A percentile compares a stretch with the other conserved stretches of the same genome.
These are phyloP conservation scores for Asobara japonica DNA, from an alignment of 1,140 invertebrate species.

Conservation along the genomic window DNA sequence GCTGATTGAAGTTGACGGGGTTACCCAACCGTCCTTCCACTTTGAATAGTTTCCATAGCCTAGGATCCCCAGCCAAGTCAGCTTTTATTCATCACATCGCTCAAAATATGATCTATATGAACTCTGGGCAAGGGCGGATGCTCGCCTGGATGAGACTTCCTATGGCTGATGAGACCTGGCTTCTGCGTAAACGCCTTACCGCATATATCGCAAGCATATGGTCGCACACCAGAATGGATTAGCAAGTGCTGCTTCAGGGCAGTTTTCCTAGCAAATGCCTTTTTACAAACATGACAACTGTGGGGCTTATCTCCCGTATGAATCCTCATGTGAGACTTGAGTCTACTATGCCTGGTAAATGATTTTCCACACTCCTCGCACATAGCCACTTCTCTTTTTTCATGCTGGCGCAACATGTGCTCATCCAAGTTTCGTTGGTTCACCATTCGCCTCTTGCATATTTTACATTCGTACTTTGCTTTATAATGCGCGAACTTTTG, in stretches of 20 bases:
- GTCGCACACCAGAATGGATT: constrained; percentile 84
- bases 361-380: constrained; percentile 72
- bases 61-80: no score
- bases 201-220: constrained; percentile 85
- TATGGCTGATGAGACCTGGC: constrained; percentile 73
- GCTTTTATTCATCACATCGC: constrained; percentile 55
- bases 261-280: constrained; percentile 64
- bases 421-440: constrained; percentile 62
- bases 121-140: constrained; percentile 61
- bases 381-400: constrained; percentile 59
- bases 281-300: constrained; percentile 72
- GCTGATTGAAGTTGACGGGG: constrained; percentile 72
- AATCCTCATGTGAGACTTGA: constrained; percentile 72
- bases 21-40: constrained; percentile 70
- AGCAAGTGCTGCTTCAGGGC: constrained; percentile 74
- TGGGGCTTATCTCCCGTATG: constrained; percentile 72
- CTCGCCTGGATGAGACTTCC: constrained; percentile 70
- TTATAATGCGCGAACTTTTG: constrained; percentile 65
- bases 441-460: constrained; percentile 63
- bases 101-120: constrained; percentile 61
- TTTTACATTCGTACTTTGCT: constrained; percentile 60
- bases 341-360: constrained; percentile 68
- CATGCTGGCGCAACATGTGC: constrained; percentile 65
- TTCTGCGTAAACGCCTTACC: constrained; percentile 79
- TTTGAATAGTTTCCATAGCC: constrained; percentile 70